Evolutionary conservation across 2,888 invertebrate species (phyloP).

Genomic region (Torymus aiolomorphi): DNA sequence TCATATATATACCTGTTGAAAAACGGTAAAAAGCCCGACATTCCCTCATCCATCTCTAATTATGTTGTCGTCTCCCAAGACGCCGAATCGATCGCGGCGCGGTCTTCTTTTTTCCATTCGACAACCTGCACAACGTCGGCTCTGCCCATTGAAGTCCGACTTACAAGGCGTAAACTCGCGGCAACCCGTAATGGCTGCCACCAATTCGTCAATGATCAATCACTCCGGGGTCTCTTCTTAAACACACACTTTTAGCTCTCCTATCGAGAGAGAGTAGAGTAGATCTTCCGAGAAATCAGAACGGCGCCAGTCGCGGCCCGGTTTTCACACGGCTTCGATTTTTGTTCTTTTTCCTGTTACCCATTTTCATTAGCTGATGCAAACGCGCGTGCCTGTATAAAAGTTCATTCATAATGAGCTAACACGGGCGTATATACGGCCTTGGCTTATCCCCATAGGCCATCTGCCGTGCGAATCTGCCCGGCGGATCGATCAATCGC

Average conservation of each 20-base stretch:
- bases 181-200: background rate
- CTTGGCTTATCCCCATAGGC: constrained; percentile 65
- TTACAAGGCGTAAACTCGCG: constrained; percentile 22
- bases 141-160: constrained; percentile 8
- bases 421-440: constrained; percentile 47
- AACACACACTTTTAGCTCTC: no score
- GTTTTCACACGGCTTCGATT: no score
- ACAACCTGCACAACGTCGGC: background rate
- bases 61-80: constrained; percentile 17
- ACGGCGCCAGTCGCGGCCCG: no score
- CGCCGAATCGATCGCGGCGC: background rate
- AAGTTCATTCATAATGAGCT: constrained; percentile 65
- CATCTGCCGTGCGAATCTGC: constrained; percentile 71
- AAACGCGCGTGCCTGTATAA: constrained; percentile 54
- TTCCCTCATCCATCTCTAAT: constrained; percentile 9
- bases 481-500: constrained; percentile 63
- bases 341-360: no score
- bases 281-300: no score
- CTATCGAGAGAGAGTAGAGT: no score
- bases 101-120: background rate
- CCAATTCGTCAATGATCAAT: constrained; percentile 28
- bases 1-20: background rate
- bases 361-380: constrained; percentile 15
- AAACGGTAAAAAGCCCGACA: background rate
- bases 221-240: background rate